Base-by-base conservation (phyloP, 2,113 vertebrate species). In the Colinus virginianus region DNA sequence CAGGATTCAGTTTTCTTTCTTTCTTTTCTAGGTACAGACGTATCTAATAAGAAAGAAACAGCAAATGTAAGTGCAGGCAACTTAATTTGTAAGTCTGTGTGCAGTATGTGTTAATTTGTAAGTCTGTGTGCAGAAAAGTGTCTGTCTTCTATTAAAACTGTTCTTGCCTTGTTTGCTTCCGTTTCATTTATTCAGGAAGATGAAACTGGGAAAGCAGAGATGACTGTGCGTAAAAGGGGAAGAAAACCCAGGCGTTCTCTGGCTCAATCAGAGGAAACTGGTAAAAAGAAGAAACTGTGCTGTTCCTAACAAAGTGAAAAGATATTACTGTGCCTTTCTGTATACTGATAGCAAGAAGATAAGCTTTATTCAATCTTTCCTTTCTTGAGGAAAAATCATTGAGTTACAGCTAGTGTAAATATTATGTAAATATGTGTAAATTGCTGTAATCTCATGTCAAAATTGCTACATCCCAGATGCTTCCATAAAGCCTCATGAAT, bases 391-490 rank as follows among this genome's bases (percentile, higher is more conserved):
- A 85, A 94, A 96, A 93, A 86, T 92, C 84, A 95, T 86, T 94
- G 90, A 72, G 81, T 85, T 93, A 69, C 70, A 93, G 66, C 95
- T 95, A 88, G 87, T 88, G 72, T 96, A 97, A 95, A 92, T 96
- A 90, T 96, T 97, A 90, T 88, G 53, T 96, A 96, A 96, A 97
- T 97, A 95, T 45, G 96, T 96, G 93, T 94, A 97, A 97, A 96
- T 95, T 93, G 90, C 94, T 96, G 56, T 97, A 97, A 97, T 98
- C 96, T 96, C 62, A 15, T 97, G 97, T 98, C 98, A 98, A 79
- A 95, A 96, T 72, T 98, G 96, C 86, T 96, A 96, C 93, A 88
- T 97, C 94, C 97, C 98, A 98, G 98, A 97, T 97, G 97, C 91
- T 97, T 94, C 75, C 89, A 84, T 96, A 90, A 94, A 95, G 61